Conservation (phyloP, 1,140 invertebrate species). For the Trachelipus rathkii region DNA sequence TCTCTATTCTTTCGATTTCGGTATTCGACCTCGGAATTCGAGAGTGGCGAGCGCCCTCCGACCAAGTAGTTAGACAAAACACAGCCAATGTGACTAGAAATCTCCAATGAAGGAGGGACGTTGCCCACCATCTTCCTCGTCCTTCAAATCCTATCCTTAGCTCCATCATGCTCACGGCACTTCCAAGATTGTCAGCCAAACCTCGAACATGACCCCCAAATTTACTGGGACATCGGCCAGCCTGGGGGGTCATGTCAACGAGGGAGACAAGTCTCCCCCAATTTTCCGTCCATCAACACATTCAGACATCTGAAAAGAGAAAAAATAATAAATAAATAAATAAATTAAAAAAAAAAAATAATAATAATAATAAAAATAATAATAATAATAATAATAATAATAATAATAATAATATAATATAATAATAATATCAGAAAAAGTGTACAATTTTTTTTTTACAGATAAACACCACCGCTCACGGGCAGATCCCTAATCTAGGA, state of each 20-base stretch:
- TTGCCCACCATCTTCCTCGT: background rate
- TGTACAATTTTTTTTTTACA: too few relatives aligned
- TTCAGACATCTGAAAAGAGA: background rate
- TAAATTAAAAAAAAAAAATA: too few relatives aligned
- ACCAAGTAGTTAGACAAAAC: background rate
- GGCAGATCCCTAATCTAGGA: too few relatives aligned
- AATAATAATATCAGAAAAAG: too few relatives aligned
- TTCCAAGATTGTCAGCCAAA: background rate
- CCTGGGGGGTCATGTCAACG: background rate
- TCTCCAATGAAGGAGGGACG: background rate
- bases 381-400: too few relatives aligned
- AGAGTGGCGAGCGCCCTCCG: background rate
- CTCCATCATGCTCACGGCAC: background rate
- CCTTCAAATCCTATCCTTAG: background rate
- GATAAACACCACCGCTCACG: too few relatives aligned
- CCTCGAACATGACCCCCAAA: slow-evolving; percentile 4
- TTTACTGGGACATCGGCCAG: background rate
- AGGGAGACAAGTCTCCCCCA: background rate
- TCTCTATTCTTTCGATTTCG: background rate
- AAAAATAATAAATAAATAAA: background rate
- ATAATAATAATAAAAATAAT: too few relatives aligned
- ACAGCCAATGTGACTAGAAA: slow-evolving; percentile 2
- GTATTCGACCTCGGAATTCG: background rate
- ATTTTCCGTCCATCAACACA: slow-evolving; percentile 1
- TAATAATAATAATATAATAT: too few relatives aligned